These are phyloP conservation scores for Eurois occulta DNA, from an alignment of 2,888 invertebrate species.

Conservation along the genomic window DNA sequence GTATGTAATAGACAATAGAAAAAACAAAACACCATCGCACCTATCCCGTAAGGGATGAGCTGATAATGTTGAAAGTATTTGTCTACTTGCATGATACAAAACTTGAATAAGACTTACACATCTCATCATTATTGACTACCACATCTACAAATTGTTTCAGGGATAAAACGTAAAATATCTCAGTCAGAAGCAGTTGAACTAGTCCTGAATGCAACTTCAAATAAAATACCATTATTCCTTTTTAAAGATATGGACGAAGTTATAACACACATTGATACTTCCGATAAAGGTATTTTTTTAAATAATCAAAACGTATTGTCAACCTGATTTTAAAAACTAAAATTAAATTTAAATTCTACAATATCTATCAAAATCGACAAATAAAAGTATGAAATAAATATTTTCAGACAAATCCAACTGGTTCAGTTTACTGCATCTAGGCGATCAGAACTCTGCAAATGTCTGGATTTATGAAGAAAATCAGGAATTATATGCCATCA, in stretches of 20 bases:
- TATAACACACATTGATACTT: constrained; percentile 74
- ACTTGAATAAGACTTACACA: background rate
- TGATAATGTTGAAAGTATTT: background rate
- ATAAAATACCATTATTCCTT: constrained; percentile 74
- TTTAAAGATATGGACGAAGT: constrained; percentile 63
- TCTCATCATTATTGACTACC: background rate
- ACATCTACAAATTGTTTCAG: constrained; percentile 62
- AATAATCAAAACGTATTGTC: background rate
- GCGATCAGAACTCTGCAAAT: constrained; percentile 75
- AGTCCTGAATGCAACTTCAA: constrained; percentile 59
- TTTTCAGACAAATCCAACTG: constrained; percentile 82
- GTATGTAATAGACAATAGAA: constrained; percentile 13
- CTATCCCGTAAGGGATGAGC: background rate
- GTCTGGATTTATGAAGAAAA: constrained; percentile 81
- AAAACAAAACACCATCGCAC: background rate
- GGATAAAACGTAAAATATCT: constrained; percentile 67
- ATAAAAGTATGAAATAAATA: background rate
- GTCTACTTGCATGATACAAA: background rate
- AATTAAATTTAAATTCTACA: background rate
- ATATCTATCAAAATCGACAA: background rate
- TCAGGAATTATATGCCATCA: constrained; percentile 75
- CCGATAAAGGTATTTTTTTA: constrained; percentile 76
- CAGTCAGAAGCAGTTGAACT: constrained; percentile 66
- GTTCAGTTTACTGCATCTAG: constrained; percentile 78
- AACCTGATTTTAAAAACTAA: background rate